phyloP scores from a whole-genome alignment of 2,797 vertebrate species.

The Catamblyrhynchus diadema region DNA sequence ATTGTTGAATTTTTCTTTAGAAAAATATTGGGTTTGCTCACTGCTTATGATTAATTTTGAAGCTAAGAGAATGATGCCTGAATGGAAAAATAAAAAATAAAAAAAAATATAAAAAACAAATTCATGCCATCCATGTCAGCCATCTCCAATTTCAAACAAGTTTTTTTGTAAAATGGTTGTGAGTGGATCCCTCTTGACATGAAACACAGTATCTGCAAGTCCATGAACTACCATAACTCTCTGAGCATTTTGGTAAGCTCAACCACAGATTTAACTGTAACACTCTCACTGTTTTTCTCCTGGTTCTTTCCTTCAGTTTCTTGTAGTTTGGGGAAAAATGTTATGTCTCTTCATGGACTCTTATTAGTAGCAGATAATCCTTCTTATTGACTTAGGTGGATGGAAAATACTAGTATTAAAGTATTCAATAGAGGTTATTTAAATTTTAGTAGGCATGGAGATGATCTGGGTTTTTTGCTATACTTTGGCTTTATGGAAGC shows the following conservation, averaged over 20 bases:
- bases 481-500: background rate
- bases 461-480: background rate
- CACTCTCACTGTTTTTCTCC: background rate
- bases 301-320: background rate
- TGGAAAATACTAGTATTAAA: background rate
- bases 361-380: background rate
- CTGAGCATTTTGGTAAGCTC: background rate
- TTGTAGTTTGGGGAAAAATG: background rate
- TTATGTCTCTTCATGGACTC: background rate
- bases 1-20: background rate
- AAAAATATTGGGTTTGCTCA: background rate
- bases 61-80: background rate
- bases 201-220: background rate
- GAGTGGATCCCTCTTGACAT: background rate
- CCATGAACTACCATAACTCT: background rate
- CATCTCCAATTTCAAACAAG: background rate
- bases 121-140: background rate
- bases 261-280: background rate
- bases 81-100: background rate
- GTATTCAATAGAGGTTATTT: background rate
- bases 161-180: background rate
- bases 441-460: background rate
- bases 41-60: background rate
- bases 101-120: background rate
- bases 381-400: background rate